Conservation (phyloP, 2,888 invertebrate species). For the Oscheius sp. region DNA sequence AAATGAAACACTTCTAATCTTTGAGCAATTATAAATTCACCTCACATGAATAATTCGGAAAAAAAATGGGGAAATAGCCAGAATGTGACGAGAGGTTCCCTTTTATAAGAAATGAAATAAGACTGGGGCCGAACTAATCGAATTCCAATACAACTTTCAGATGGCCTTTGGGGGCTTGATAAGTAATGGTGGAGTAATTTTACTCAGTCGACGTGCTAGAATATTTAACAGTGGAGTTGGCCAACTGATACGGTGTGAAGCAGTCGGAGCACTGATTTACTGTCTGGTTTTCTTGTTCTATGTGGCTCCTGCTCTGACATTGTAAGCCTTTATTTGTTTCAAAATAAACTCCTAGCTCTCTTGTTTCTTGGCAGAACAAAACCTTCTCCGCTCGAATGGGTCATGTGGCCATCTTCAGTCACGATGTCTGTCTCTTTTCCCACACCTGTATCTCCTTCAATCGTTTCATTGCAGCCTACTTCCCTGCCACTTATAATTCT, state of each 20-base stretch:
- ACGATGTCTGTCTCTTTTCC: constrained; percentile 27
- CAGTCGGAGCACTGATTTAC: constrained; percentile 14
- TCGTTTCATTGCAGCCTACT: constrained; percentile 17
- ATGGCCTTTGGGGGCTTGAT: constrained; percentile 1
- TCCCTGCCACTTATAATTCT: not conserved
- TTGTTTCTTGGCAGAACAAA: not conserved
- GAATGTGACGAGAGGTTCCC: too few species aligned
- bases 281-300: constrained; percentile 25
- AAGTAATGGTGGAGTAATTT: constrained; percentile 12
- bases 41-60: too few species aligned
- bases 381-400: constrained; percentile 13
- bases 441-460: constrained; percentile 27
- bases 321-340: not conserved
- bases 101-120: too few species aligned
- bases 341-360: not conserved
- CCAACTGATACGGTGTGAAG: constrained; percentile 7
- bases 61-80: too few species aligned
- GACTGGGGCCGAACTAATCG: not conserved
- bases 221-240: constrained; percentile 17
- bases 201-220: not conserved
- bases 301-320: constrained; percentile 2
- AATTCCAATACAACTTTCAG: constrained; percentile 20
- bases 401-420: constrained; percentile 26
- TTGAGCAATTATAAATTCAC: too few species aligned
- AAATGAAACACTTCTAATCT: too few species aligned